These are phyloP conservation scores for Clarias gariepinus DNA, from an alignment of 2,113 vertebrate genomes.

Conservation along the genomic window DNA sequence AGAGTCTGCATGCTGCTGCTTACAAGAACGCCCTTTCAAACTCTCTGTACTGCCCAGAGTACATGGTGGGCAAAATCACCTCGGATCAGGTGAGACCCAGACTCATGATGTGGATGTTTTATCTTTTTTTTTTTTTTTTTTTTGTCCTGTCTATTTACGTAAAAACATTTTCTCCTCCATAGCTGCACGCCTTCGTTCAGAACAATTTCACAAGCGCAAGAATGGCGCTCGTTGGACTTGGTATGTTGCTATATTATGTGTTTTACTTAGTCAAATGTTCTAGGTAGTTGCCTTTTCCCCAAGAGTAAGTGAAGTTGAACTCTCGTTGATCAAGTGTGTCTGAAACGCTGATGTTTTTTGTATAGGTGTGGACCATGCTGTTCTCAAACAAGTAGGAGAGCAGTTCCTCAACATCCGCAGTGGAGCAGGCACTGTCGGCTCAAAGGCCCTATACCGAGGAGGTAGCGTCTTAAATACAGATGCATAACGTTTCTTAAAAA, in stretches of 20 bases:
- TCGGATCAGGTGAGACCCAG: conserved; percentile 81
- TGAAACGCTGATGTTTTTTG: conserved; percentile 61
- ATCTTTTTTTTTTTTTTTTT: background rate
- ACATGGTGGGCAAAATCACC: conserved; percentile 83
- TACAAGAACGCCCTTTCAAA: conserved; percentile 88
- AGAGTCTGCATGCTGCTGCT: conserved; percentile 85
- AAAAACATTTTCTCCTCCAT: background rate
- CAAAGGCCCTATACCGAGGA: conserved; percentile 82
- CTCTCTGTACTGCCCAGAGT: conserved; percentile 91
- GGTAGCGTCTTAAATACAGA: conserved; percentile 69
- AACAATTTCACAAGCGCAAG: conserved; percentile 84
- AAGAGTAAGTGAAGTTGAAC: background rate
- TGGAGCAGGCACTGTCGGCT: conserved; percentile 78
- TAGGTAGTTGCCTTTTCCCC: no score
- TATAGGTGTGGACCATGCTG: conserved; percentile 84
- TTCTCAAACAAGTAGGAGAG: conserved; percentile 89
- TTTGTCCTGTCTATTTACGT: background rate
- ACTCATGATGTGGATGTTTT: background rate
- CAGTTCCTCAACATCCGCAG: conserved; percentile 94
- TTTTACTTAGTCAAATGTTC: background rate
- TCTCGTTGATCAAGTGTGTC: background rate
- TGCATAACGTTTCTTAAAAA: no score
- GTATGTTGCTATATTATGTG: conserved; percentile 68
- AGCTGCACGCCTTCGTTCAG: conserved; percentile 76
- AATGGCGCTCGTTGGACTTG: conserved; percentile 93